A percentile compares a stretch with the other conserved stretches of the same genome.
Evolutionary conservation across 2,113 vertebrate species (phyloP).

Genomic region (Cebidichthys violaceus): DNA sequence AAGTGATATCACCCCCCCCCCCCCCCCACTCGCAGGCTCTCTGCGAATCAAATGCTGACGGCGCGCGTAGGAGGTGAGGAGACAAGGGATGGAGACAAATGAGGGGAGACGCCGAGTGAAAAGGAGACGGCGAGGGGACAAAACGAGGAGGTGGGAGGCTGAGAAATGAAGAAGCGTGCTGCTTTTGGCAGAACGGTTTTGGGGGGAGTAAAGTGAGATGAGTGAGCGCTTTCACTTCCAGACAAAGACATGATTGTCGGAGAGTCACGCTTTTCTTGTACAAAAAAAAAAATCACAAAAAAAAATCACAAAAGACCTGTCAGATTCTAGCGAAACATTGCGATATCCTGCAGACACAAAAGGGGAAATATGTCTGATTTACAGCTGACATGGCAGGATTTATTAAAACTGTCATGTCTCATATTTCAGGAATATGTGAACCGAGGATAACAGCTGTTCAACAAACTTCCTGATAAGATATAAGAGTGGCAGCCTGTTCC

Average conservation of each 20-base stretch:
- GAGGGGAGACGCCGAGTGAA: conserved; percentile 13
- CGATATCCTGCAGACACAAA: conserved; percentile 31
- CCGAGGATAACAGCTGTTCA: not conserved
- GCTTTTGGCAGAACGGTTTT: conserved; percentile 52
- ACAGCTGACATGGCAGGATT: conserved; percentile 6
- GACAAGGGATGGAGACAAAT: conserved; percentile 41
- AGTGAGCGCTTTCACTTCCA: conserved; percentile 26
- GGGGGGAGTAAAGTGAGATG: conserved; percentile 54
- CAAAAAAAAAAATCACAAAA: not conserved
- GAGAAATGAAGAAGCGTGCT: conserved; percentile 50
- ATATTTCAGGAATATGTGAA: conserved; percentile 6
- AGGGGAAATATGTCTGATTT: conserved; percentile 2
- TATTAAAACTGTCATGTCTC: conserved; percentile 1
- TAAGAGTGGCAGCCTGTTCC: not conserved
- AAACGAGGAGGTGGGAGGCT: conserved; percentile 37
- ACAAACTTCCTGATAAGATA: conserved; percentile 10
- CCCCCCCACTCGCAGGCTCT: conserved; percentile 25
- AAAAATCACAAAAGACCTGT: conserved; percentile 1
- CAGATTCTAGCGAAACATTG: conserved; percentile 10
- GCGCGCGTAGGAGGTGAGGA: conserved; percentile 32
- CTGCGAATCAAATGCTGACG: conserved; percentile 47
- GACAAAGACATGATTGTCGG: conserved; percentile 58
- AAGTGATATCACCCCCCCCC: conserved; percentile 51
- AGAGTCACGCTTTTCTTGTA: conserved; percentile 4
- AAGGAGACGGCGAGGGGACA: not conserved